Percentiles rank a stretch among this genome's conserved stretches.
Conservation (phyloP, 2,797 vertebrate species). For the Pipistrellus pygmaeus region DNA sequence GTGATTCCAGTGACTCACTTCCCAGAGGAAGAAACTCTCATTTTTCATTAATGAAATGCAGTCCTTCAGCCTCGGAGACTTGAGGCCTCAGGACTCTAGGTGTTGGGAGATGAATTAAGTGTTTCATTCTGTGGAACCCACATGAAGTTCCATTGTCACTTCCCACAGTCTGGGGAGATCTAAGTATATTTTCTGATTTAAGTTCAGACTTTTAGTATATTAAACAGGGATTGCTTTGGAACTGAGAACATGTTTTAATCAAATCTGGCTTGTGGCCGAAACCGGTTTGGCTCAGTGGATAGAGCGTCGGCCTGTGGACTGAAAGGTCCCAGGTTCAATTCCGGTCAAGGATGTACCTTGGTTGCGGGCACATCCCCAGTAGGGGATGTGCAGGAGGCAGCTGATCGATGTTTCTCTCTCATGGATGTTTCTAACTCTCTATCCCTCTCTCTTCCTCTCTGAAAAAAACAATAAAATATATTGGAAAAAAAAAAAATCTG, state of each 20-base stretch:
- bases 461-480: too few relatives aligned
- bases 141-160: not conserved
- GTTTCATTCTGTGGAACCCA: not conserved
- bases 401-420: too few relatives aligned
- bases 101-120: not conserved
- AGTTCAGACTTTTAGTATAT: not conserved
- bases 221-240: not conserved
- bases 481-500: not conserved
- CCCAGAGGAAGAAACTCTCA: not conserved
- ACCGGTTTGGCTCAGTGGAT: too few relatives aligned
- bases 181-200: not conserved
- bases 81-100: not conserved
- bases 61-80: not conserved
- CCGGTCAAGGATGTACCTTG: too few relatives aligned
- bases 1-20: not conserved
- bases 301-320: too few relatives aligned
- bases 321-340: too few relatives aligned
- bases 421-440: too few relatives aligned
- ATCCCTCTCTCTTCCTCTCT: too few relatives aligned
- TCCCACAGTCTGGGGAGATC: not conserved
- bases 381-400: too few relatives aligned
- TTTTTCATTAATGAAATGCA: not conserved
- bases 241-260: constrained; percentile 10
- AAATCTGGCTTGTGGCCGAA: not conserved
- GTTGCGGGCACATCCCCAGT: too few relatives aligned